Conservation (phyloP, 2,888 invertebrate species). For the Scaptodrosophila latifasciaeformis region DNA sequence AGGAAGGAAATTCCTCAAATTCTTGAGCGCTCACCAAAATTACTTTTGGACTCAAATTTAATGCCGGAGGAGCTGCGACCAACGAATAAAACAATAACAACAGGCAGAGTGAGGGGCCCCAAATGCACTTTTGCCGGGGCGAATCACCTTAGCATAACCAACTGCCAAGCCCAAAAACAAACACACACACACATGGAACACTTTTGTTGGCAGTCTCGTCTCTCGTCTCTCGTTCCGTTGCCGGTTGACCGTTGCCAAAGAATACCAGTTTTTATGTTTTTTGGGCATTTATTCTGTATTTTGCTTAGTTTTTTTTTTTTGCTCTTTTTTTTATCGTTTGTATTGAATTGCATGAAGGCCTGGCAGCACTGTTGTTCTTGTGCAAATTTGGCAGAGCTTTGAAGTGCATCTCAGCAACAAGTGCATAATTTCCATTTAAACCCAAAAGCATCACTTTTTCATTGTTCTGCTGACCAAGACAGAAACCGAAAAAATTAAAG, state of each 20-base stretch:
- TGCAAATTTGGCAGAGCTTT: constrained; percentile 5
- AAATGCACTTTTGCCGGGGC: constrained; percentile 57
- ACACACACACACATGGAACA: constrained; percentile 12
- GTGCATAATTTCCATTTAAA: constrained; percentile 57
- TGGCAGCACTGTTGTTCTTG: too few species aligned
- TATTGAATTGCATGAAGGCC: constrained; percentile 64
- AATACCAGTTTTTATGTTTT: constrained; percentile 63
- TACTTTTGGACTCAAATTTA: constrained; percentile 31
- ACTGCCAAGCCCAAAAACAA: constrained; percentile 52
- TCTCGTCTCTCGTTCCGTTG: neutral
- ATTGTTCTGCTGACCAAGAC: constrained; percentile 20
- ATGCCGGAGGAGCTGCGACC: constrained; percentile 24
- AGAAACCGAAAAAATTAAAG: constrained; percentile 1
- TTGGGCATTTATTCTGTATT: constrained; percentile 65
- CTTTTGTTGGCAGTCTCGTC: neutral
- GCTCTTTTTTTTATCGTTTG: constrained; percentile 38
- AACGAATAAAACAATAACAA: constrained; percentile 18
- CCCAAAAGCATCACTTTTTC: too few species aligned
- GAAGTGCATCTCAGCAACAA: constrained; percentile 51
- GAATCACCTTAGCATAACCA: constrained; percentile 50
- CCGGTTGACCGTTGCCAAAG: constrained; percentile 55
- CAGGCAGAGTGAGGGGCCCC: constrained; percentile 31
- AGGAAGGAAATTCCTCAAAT: constrained; percentile 53
- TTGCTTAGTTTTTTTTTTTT: constrained; percentile 36
- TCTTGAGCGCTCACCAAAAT: constrained; percentile 36